Conservation (phyloP, 2,888 invertebrate genomes). For the Drosophila yooni region DNA sequence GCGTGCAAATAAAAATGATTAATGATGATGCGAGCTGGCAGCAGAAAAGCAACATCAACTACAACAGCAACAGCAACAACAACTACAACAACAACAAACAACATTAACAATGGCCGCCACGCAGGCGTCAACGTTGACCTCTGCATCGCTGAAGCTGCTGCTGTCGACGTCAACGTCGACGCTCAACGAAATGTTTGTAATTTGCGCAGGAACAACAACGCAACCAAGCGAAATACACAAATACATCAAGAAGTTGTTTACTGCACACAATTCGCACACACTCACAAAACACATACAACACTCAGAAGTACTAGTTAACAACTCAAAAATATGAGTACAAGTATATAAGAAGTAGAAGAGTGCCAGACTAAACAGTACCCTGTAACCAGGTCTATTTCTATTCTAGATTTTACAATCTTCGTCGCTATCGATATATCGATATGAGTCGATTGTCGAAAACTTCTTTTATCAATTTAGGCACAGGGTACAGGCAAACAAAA, state of each 20-base stretch:
- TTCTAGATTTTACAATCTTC: not conserved
- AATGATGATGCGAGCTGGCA: conserved; percentile 79
- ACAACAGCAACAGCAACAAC: conserved; percentile 35
- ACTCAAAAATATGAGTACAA: conserved; percentile 15
- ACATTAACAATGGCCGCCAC: conserved; percentile 70
- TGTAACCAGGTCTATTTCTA: too few species aligned
- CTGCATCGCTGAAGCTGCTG: conserved; percentile 26
- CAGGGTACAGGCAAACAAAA: not conserved
- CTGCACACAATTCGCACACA: conserved; percentile 6
- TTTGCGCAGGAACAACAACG: conserved; percentile 23
- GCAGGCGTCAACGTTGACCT: conserved; percentile 64
- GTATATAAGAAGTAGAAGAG: not conserved
- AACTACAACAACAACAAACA: conserved; percentile 12
- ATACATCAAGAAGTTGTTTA: conserved; percentile 27
- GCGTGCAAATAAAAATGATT: conserved; percentile 83
- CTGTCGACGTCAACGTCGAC: conserved; percentile 18
- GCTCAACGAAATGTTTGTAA: conserved; percentile 40
- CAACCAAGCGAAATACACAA: conserved; percentile 22
- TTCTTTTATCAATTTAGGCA: not conserved
- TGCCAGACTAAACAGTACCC: not conserved
- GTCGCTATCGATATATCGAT: not conserved
- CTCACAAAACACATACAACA: conserved; percentile 8
- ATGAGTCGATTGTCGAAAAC: not conserved
- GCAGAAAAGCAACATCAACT: conserved; percentile 43
- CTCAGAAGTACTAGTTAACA: conserved; percentile 4